Base-by-base conservation (phyloP, 2,113 vertebrate species). In the Ameiurus melas region DNA sequence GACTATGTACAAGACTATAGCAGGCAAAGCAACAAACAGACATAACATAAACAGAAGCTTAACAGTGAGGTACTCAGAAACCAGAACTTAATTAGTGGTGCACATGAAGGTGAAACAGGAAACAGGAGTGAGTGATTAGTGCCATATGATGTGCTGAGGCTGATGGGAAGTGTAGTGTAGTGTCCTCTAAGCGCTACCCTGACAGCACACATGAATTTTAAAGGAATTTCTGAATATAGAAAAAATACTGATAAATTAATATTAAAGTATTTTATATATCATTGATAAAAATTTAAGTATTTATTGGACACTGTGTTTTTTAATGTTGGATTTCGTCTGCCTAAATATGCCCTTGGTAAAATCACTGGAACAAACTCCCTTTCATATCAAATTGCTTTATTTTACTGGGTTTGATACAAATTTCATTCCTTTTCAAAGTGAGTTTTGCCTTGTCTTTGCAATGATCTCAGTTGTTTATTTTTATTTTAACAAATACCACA, bases 391-490 rank as follows among this genome's bases (percentile, higher is more conserved):
- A 27, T 64, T 64, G 60, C 60, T 64, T 25, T 64, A 64, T 64
- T 64, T 27, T 64, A 64, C 25, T 64, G 25, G 2, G 25, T n/a
- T 64, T 64, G 62, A 64, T 64, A 27, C 22, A 64, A 9, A 64
- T 64, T 64, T 27, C 8, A 64, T 64, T 64, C 25, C 3, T 0
- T n/a, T 64, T 27, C 62, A n/a, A 4, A 68, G 64, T 14, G 27
- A n/a, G 64, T 14, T 68, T 13, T n/a, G 12, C 13, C 27, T 12
- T 2, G 78, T 93, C 58, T 22, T 62, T 83, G 9, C 27, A 47
- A 83, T 66, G 43, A 83, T 87, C 62, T 71, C 9, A 55, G 8
- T 53, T 78, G 62, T 68, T 77, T 39, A 73, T 82, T 27, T 83
- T 85, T 68, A 14, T 30, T 30, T n/a, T 68, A n/a, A n/a, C 12